Percentiles rank a stretch among this genome's conserved stretches.
These are phyloP conservation scores for Bombus waltoni DNA, from an alignment of 1,140 invertebrate genomes.

Conservation along the genomic window DNA sequence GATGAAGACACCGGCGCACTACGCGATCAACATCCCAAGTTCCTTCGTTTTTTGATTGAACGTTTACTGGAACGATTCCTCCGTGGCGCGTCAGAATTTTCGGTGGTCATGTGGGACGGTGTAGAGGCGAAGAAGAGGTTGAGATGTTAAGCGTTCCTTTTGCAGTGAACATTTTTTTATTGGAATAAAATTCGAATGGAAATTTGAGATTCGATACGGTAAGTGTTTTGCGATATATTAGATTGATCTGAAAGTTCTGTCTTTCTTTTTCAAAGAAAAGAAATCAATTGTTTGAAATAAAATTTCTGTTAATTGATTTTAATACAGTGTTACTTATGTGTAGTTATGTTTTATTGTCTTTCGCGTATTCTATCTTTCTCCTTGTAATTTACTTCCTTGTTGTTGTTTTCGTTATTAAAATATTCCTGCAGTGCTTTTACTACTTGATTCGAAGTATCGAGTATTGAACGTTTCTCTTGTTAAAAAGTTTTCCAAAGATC, in stretches of 20 bases:
- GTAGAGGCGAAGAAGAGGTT: too few relatives aligned
- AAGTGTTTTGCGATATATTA: background rate
- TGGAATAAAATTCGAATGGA: too few relatives aligned
- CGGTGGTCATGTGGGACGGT: too few relatives aligned
- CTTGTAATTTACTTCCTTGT: too few relatives aligned
- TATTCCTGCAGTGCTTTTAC: too few relatives aligned
- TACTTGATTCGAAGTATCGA: too few relatives aligned
- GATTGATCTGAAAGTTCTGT: background rate
- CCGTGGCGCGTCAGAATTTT: background rate
- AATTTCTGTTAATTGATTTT: background rate
- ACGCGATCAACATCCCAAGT: slow-evolving; percentile 48
- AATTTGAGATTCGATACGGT: background rate
- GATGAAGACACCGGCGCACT: slow-evolving; percentile 41
- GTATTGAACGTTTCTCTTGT: too few relatives aligned
- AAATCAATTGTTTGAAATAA: background rate
- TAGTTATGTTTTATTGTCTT: too few relatives aligned
- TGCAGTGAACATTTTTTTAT: background rate
- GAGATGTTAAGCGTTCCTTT: background rate
- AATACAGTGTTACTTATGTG: background rate
- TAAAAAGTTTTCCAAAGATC: too few relatives aligned
- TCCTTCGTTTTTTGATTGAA: slow-evolving; percentile 9
- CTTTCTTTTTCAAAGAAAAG: too few relatives aligned
- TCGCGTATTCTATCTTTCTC: too few relatives aligned
- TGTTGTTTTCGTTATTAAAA: too few relatives aligned
- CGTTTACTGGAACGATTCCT: slow-evolving; percentile 19